Evolutionary conservation across 2,888 invertebrate genomes (phyloP).

Genomic region (Azorinus chamasolen): DNA sequence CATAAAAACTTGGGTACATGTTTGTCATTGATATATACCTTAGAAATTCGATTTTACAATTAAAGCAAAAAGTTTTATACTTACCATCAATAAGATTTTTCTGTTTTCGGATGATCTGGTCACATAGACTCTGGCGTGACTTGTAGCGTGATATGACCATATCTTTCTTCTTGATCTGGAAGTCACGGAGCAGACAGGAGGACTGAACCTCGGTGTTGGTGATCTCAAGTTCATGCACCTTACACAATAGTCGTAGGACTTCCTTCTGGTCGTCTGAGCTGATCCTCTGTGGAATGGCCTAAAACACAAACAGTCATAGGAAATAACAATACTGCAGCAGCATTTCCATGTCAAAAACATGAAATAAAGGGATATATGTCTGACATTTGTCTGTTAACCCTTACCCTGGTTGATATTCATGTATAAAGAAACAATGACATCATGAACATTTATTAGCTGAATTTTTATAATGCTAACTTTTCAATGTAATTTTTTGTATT

Average conservation of each 20-base stretch:
- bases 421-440: too few species aligned
- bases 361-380: too few species aligned
- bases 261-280: conserved; percentile 96
- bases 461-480: too few species aligned
- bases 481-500: too few species aligned
- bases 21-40: too few species aligned
- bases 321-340: not conserved
- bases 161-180: conserved; percentile 94
- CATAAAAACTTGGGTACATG: too few species aligned
- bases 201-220: conserved; percentile 95
- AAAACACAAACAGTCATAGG: too few species aligned
- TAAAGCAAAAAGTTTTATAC: not conserved
- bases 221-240: conserved; percentile 97
- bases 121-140: conserved; percentile 94
- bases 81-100: conserved; percentile 93
- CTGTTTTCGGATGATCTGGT: conserved; percentile 96
- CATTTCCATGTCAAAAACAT: too few species aligned
- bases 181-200: conserved; percentile 93
- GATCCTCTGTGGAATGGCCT: conserved; percentile 94
- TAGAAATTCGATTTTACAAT: too few species aligned
- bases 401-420: too few species aligned
- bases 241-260: conserved; percentile 94
- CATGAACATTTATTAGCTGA: too few species aligned
- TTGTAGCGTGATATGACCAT: conserved; percentile 93
- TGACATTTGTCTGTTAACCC: too few species aligned